phyloP scores from a whole-genome alignment of 2,888 invertebrate genomes.

The Lithophane leautieri region DNA sequence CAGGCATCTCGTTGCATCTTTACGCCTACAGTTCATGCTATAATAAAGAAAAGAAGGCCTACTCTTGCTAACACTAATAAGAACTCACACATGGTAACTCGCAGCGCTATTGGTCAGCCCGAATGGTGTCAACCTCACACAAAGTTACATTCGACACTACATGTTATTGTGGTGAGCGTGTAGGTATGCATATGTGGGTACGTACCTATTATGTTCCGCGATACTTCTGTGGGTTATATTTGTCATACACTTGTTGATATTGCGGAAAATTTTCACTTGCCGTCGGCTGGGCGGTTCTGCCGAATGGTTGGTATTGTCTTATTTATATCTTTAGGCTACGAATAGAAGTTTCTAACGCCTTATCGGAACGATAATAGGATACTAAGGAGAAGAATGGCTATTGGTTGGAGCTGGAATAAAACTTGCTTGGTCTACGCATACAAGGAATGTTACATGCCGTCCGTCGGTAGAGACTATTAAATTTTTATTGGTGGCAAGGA shows the following conservation, averaged over 20 bases:
- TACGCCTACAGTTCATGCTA: slow-evolving; percentile 71
- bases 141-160: background rate
- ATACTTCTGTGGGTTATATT: slow-evolving; percentile 56
- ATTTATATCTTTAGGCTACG: slow-evolving; percentile 35
- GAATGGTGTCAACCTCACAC: slow-evolving; percentile 7
- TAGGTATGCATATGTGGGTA: slow-evolving; percentile 2
- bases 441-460: background rate
- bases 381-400: slow-evolving; percentile 20
- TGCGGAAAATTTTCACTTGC: slow-evolving; percentile 66
- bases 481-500: background rate
- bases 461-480: background rate
- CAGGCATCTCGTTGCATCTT: slow-evolving; percentile 82
- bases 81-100: slow-evolving; percentile 6
- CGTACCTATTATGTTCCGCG: background rate
- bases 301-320: slow-evolving; percentile 62
- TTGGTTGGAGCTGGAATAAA: slow-evolving; percentile 31
- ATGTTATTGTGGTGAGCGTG: background rate
- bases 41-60: slow-evolving; percentile 55
- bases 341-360: slow-evolving; percentile 41
- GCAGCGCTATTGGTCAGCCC: slow-evolving; percentile 26
- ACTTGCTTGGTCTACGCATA: slow-evolving; percentile 11
- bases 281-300: slow-evolving; percentile 63
- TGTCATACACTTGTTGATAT: slow-evolving; percentile 82
- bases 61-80: slow-evolving; percentile 11
- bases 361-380: slow-evolving; percentile 19